Percentiles rank a stretch among this genome's conserved stretches.
phyloP scores from a whole-genome alignment of 2,797 vertebrate genomes.

The Kryptolebias ocellatus region DNA sequence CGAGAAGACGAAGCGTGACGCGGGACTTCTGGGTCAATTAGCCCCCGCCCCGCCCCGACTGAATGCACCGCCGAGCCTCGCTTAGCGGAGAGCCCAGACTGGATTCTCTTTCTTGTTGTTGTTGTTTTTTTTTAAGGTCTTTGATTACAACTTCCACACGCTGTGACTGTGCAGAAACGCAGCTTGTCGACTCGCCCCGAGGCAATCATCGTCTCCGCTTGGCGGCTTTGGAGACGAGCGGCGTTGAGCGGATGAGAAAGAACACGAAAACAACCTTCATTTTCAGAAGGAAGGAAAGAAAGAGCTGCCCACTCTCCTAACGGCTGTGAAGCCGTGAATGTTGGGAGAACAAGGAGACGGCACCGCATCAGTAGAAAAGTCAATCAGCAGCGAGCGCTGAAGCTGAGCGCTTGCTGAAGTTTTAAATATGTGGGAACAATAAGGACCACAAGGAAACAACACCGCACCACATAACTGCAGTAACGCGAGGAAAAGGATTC shows the following conservation, averaged over 20 bases:
- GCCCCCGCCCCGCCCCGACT: constrained; percentile 50
- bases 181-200: constrained; percentile 35
- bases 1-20: constrained; percentile 57
- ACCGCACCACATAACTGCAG: constrained; percentile 8
- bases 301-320: constrained; percentile 10
- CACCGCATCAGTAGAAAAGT: constrained; percentile 12
- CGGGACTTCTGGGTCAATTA: constrained; percentile 72
- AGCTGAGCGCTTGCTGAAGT: not conserved
- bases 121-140: constrained; percentile 75
- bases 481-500: too few relatives aligned
- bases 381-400: not conserved
- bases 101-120: constrained; percentile 33
- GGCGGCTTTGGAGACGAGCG: constrained; percentile 48
- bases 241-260: constrained; percentile 55
- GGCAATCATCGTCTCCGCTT: constrained; percentile 40
- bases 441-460: constrained; percentile 24
- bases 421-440: not conserved
- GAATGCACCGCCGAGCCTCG: constrained; percentile 51
- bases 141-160: constrained; percentile 79
- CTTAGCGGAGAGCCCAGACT: constrained; percentile 68
- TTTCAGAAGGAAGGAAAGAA: constrained; percentile 33
- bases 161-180: constrained; percentile 57
- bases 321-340: constrained; percentile 35
- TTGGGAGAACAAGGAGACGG: constrained; percentile 23
- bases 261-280: constrained; percentile 60